Evolutionary conservation across 1,140 invertebrate species (phyloP).

Genomic region (Drosophila jambulina): DNA sequence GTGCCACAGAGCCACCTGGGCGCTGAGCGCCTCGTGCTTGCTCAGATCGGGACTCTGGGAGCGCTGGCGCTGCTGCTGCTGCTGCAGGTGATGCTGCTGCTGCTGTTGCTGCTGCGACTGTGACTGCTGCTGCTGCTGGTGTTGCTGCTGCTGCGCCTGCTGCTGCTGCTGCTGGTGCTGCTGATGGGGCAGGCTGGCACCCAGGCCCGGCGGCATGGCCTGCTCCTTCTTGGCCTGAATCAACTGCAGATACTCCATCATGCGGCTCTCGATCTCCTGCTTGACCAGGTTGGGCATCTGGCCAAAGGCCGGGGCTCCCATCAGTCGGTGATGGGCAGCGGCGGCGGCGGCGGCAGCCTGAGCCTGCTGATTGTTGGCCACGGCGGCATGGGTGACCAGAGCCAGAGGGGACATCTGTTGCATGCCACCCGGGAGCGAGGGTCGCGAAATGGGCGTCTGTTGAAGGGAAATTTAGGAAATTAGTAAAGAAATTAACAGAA

Average conservation of each 20-base stretch:
- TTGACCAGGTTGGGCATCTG: slow-evolving; percentile 87
- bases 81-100: slow-evolving; percentile 78
- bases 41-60: slow-evolving; percentile 87
- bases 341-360: slow-evolving; percentile 75
- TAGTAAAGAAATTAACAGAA: too few relatives aligned
- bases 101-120: slow-evolving; percentile 85
- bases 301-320: slow-evolving; percentile 75
- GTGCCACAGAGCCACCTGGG: slow-evolving; percentile 92
- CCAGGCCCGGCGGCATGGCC: slow-evolving; percentile 46
- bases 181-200: slow-evolving; percentile 85
- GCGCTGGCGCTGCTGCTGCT: slow-evolving; percentile 78
- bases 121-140: slow-evolving; percentile 84
- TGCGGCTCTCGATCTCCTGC: slow-evolving; percentile 90
- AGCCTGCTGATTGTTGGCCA: slow-evolving; percentile 84
- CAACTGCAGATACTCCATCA: slow-evolving; percentile 91
- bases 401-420: slow-evolving; percentile 92
- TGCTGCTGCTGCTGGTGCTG: slow-evolving; percentile 85
- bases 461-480: neutral
- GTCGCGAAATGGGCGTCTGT: slow-evolving; percentile 87
- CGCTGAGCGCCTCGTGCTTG: slow-evolving; percentile 88
- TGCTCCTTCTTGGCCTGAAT: slow-evolving; percentile 87
- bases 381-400: slow-evolving; percentile 87
- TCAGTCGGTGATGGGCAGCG: slow-evolving; percentile 83
- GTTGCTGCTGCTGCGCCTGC: slow-evolving; percentile 86
- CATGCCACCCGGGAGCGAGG: slow-evolving; percentile 87